phyloP scores from a whole-genome alignment of 1,140 invertebrate genomes.

The Drosophila insularis region DNA sequence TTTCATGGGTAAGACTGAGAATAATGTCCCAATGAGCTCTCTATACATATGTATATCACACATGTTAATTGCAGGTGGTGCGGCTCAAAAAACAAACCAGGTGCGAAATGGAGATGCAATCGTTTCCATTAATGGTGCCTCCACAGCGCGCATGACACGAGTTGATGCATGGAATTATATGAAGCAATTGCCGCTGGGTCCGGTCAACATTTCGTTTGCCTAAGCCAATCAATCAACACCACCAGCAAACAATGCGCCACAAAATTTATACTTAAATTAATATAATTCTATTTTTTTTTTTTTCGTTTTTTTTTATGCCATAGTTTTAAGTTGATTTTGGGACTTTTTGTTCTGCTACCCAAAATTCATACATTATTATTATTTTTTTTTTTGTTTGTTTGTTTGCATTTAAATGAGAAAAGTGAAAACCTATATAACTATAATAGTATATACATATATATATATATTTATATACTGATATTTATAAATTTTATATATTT shows the following conservation, averaged over 20 bases:
- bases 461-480: constrained; percentile 1
- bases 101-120: constrained; percentile 94
- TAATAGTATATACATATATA: background rate
- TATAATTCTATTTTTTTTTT: background rate
- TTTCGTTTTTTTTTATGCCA: constrained; percentile 8
- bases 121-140: constrained; percentile 90
- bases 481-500: constrained; percentile 7
- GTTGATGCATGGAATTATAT: constrained; percentile 97
- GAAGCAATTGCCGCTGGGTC: constrained; percentile 92
- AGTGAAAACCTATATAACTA: background rate
- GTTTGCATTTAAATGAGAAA: constrained; percentile 36
- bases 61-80: constrained; percentile 86
- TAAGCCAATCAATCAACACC: constrained; percentile 25
- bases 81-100: constrained; percentile 93
- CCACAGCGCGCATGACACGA: constrained; percentile 91
- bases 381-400: background rate
- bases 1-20: constrained; percentile 94
- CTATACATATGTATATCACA: too few relatives aligned
- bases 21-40: too few relatives aligned
- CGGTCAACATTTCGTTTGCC: constrained; percentile 84
- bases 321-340: constrained; percentile 59
- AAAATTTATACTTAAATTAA: background rate
- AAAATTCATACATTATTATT: background rate
- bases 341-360: background rate
- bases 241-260: constrained; percentile 49